phyloP scores from a whole-genome alignment of 2,888 invertebrate species.

The Margaritifera margaritifera region DNA sequence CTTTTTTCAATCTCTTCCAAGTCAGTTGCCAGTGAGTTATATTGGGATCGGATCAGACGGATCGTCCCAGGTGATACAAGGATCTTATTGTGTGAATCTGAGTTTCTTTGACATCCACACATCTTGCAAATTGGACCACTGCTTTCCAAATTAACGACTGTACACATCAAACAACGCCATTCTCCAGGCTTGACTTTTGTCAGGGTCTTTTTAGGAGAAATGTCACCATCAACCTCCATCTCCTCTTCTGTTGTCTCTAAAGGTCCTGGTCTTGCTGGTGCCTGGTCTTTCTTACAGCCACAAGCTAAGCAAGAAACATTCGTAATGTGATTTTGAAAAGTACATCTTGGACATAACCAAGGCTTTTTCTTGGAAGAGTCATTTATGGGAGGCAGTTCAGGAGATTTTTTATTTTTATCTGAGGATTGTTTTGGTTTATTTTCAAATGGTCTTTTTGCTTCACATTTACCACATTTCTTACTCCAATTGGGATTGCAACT shows the following conservation, averaged over 20 bases:
- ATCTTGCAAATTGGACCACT: slow-evolving; percentile 39
- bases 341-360: slow-evolving; percentile 59
- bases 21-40: slow-evolving; percentile 88
- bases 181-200: not conserved
- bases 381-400: too few relatives aligned
- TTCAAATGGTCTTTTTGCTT: slow-evolving; percentile 17
- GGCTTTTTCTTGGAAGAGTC: too few relatives aligned
- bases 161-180: slow-evolving; percentile 53
- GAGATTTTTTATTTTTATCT: too few relatives aligned
- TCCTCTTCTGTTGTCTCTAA: slow-evolving; percentile 1
- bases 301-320: slow-evolving; percentile 44
- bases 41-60: slow-evolving; percentile 68
- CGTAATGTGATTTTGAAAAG: slow-evolving; percentile 42
- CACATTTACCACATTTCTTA: slow-evolving; percentile 87
- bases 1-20: slow-evolving; percentile 85
- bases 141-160: slow-evolving; percentile 41
- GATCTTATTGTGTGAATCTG: slow-evolving; percentile 19
- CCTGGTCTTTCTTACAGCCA: slow-evolving; percentile 24
- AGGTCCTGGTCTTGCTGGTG: not conserved
- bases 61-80: slow-evolving; percentile 30
- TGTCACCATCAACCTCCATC: not conserved
- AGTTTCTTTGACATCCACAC: slow-evolving; percentile 32
- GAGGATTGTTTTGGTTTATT: slow-evolving; percentile 5
- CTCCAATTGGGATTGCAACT: slow-evolving; percentile 89
- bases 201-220: not conserved